A percentile compares a stretch with the other conserved stretches of the same genome.
Evolutionary conservation across 2,113 vertebrate genomes (phyloP).

Genomic region (Coregonus clupeaformis): DNA sequence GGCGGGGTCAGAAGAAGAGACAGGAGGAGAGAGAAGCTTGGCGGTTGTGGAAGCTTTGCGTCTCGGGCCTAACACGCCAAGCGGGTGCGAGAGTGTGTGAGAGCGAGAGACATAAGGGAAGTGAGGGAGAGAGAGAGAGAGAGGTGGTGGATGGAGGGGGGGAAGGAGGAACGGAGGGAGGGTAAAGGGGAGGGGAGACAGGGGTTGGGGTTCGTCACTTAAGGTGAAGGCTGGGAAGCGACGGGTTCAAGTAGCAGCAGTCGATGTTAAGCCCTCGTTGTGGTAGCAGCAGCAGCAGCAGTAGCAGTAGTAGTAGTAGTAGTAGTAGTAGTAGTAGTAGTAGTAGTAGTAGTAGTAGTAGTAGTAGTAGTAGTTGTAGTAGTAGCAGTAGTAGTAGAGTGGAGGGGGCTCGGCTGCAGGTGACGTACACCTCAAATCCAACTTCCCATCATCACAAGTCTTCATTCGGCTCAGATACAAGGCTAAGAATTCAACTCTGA

Average conservation of each 20-base stretch:
- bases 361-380: no score
- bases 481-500: slow-evolving; percentile 51
- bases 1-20: slow-evolving; percentile 48
- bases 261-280: slow-evolving; percentile 56
- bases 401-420: slow-evolving; percentile 63
- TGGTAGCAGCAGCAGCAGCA: no score
- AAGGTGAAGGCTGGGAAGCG: slow-evolving; percentile 71
- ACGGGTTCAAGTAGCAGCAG: slow-evolving; percentile 69
- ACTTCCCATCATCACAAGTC: slow-evolving; percentile 58
- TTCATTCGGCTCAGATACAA: background rate
- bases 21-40: slow-evolving; percentile 71
- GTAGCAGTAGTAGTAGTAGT: no score
- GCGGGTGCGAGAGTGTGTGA: slow-evolving; percentile 37
- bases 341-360: no score
- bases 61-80: slow-evolving; percentile 59
- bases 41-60: slow-evolving; percentile 43
- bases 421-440: slow-evolving; percentile 49
- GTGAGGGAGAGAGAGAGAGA: background rate
- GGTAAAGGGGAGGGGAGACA: slow-evolving; percentile 60
- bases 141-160: no score
- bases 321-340: no score
- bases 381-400: slow-evolving; percentile 42
- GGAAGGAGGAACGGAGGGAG: slow-evolving; percentile 11
- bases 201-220: slow-evolving; percentile 72
- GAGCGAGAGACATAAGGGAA: slow-evolving; percentile 8